phyloP scores from a whole-genome alignment of 2,888 invertebrate species.

The Tachina grossa region DNA sequence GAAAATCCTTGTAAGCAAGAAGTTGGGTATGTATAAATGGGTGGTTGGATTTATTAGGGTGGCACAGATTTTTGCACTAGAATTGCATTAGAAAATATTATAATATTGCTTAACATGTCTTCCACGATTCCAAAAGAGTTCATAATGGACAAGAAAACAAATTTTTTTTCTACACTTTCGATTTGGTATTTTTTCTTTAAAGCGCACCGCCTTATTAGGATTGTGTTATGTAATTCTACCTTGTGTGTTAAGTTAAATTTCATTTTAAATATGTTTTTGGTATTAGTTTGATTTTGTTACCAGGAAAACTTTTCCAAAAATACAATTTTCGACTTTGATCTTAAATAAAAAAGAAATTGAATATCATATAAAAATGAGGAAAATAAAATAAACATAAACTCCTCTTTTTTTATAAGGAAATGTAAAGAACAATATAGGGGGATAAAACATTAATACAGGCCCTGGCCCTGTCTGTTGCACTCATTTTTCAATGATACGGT shows the following conservation, averaged over 20 bases:
- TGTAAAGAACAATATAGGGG: conserved; percentile 3
- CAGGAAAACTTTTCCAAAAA: conserved; percentile 33
- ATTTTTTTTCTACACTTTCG: not conserved
- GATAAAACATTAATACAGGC: not conserved
- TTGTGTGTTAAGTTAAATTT: conserved; percentile 8
- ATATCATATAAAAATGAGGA: conserved; percentile 20
- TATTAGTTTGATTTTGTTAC: conserved; percentile 42
- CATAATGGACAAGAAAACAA: too few species aligned
- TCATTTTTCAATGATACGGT: conserved; percentile 44
- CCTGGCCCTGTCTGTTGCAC: conserved; percentile 65
- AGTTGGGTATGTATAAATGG: not conserved
- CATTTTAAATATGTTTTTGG: conserved; percentile 24
- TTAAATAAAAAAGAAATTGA: conserved; percentile 36
- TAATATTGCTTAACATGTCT: too few species aligned
- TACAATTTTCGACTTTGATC: conserved; percentile 56
- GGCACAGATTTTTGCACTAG: not conserved
- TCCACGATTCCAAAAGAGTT: too few species aligned
- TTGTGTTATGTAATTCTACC: not conserved
- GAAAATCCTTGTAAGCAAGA: not conserved
- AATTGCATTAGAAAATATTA: not conserved
- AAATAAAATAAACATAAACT: conserved; percentile 41
- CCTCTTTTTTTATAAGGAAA: conserved; percentile 24
- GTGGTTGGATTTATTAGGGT: not conserved
- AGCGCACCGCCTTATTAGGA: not conserved
- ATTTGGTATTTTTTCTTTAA: not conserved